Percentiles rank a stretch among this genome's conserved stretches.
Conservation (phyloP, 2,888 invertebrate species). For the Mythimna impura region DNA sequence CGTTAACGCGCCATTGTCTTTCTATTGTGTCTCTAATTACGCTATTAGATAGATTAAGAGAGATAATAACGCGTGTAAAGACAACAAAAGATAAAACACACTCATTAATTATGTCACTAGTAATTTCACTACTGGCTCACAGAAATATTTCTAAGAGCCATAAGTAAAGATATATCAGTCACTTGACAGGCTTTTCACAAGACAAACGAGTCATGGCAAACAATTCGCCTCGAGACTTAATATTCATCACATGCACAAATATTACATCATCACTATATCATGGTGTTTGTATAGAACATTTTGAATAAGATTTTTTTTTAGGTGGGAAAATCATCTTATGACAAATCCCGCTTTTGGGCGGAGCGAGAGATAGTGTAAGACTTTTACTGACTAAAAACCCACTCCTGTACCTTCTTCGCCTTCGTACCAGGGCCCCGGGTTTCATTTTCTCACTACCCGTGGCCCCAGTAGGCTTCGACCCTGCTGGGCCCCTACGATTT, state of each 20-base stretch:
- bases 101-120: constrained; percentile 34
- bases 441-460: too few species aligned
- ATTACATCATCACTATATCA: constrained; percentile 56
- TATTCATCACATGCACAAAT: constrained; percentile 62
- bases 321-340: too few species aligned
- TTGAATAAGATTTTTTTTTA: not conserved
- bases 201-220: constrained; percentile 44
- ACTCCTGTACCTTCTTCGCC: too few species aligned
- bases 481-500: too few species aligned
- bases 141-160: constrained; percentile 18
- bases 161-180: constrained; percentile 43
- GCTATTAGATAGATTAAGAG: too few species aligned
- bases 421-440: too few species aligned
- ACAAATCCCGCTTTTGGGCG: too few species aligned
- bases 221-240: constrained; percentile 53
- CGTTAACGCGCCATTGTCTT: too few species aligned
- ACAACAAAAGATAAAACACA: constrained; percentile 11
- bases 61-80: not conserved
- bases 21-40: too few species aligned
- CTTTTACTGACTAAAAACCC: too few species aligned
- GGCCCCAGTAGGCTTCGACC: too few species aligned
- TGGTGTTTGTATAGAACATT: constrained; percentile 22
- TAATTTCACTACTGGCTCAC: constrained; percentile 32
- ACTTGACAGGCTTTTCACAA: constrained; percentile 48
- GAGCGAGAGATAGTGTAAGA: too few species aligned